These are phyloP conservation scores for Indicator indicator DNA, from an alignment of 2,113 vertebrate species.

Conservation along the genomic window DNA sequence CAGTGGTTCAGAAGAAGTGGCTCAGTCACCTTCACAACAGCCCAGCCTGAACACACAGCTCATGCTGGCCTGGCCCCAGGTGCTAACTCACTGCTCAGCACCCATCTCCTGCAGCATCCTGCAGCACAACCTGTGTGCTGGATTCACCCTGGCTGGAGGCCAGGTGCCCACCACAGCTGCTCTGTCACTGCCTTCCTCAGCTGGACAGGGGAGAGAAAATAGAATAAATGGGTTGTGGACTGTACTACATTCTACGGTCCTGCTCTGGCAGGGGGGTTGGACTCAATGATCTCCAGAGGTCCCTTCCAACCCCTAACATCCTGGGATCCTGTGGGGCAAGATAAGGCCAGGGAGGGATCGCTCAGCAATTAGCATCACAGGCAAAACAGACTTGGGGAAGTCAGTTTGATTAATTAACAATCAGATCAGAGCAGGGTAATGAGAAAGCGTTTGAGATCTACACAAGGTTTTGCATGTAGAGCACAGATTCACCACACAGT, in stretches of 20 bases:
- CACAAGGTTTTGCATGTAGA: not conserved
- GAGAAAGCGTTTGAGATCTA: not conserved
- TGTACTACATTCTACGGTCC: no score
- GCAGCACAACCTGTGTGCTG: not conserved
- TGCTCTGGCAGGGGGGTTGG: no score
- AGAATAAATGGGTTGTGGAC: no score
- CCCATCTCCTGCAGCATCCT: rapidly evolving
- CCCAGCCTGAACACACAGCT: no score
- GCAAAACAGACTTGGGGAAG: not conserved
- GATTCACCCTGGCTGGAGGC: not conserved
- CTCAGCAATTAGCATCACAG: not conserved
- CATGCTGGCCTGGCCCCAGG: rapidly evolving
- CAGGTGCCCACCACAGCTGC: not conserved
- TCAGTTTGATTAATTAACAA: not conserved
- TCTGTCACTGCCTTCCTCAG: not conserved
- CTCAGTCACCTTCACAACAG: not conserved
- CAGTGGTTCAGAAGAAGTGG: rapidly evolving
- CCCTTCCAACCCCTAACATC: no score
- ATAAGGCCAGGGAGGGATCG: no score
- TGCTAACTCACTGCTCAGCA: rapidly evolving
- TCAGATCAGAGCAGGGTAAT: not conserved
- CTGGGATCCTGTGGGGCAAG: not conserved
- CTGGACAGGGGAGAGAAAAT: not conserved
- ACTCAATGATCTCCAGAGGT: no score
- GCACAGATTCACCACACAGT: not conserved